Conservation (phyloP, 1,140 invertebrate species). For the Aphaenogaster ashmeadi region DNA sequence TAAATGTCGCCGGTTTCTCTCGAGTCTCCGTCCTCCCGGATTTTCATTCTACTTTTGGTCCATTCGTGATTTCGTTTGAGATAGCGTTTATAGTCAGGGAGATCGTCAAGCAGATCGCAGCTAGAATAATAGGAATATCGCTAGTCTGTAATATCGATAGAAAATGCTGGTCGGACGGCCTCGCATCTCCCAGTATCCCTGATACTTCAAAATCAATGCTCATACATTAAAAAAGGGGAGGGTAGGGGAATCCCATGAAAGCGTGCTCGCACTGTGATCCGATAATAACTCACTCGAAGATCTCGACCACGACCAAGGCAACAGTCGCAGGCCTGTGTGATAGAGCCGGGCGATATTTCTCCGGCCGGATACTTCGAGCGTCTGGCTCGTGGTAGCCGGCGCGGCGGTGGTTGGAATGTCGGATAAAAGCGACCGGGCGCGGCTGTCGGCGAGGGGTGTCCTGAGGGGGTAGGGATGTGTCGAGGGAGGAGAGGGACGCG, state of each 20-base stretch:
- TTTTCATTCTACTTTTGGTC: background rate
- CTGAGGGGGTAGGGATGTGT: background rate
- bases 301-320: slow-evolving; percentile 33
- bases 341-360: slow-evolving; percentile 48
- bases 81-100: background rate
- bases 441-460: slow-evolving; percentile 5
- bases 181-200: background rate
- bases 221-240: background rate
- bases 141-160: background rate
- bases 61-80: background rate
- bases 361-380: slow-evolving; percentile 56
- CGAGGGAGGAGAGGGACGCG: background rate
- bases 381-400: slow-evolving; percentile 47
- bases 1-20: slow-evolving; percentile 1
- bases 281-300: slow-evolving; percentile 43
- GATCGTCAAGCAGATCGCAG: background rate
- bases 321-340: slow-evolving; percentile 19
- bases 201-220: slow-evolving; percentile 1
- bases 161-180: background rate
- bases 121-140: background rate
- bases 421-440: slow-evolving; percentile 63
- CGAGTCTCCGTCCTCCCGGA: background rate
- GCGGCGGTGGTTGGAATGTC: slow-evolving; percentile 32
- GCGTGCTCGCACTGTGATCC: background rate
- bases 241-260: background rate